These are phyloP conservation scores for Musca vetustissima DNA, from an alignment of 1,140 invertebrate genomes.

Conservation along the genomic window DNA sequence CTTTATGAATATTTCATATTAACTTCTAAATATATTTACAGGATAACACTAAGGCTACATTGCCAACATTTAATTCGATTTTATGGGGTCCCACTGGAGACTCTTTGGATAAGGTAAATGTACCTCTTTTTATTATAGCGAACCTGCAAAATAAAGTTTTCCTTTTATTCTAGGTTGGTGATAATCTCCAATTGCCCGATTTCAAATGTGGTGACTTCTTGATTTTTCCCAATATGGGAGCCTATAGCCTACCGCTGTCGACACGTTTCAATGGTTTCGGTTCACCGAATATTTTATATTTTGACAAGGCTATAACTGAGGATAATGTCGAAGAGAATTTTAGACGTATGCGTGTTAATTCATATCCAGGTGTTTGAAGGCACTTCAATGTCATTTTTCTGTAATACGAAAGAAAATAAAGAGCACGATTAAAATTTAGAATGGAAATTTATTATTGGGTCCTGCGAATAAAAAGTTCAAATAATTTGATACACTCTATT, in stretches of 20 bases:
- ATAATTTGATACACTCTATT: too few species aligned
- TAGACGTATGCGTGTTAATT: too few species aligned
- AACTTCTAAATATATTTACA: not conserved
- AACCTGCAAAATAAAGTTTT: not conserved
- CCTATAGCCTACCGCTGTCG: slow-evolving; percentile 87
- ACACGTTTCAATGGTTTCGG: slow-evolving; percentile 90
- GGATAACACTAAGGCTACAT: slow-evolving; percentile 29
- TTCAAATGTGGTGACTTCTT: slow-evolving; percentile 83
- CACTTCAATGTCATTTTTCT: too few species aligned
- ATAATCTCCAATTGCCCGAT: slow-evolving; percentile 71
- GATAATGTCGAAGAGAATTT: too few species aligned
- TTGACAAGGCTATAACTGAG: slow-evolving; percentile 25
- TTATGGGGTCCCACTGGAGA: slow-evolving; percentile 97
- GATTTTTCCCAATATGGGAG: slow-evolving; percentile 89
- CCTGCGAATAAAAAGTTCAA: too few species aligned
- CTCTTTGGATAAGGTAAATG: slow-evolving; percentile 80
- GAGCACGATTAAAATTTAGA: too few species aligned
- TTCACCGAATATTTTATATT: slow-evolving; percentile 42
- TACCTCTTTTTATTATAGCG: too few species aligned
- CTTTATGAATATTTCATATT: too few species aligned
- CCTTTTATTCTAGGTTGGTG: slow-evolving; percentile 45
- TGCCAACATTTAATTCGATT: slow-evolving; percentile 56
- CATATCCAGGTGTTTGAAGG: too few species aligned
- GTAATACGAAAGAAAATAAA: too few species aligned
- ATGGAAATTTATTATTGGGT: too few species aligned